Evolutionary conservation across 2,888 invertebrate species (phyloP).

Genomic region (Carcina quercana): DNA sequence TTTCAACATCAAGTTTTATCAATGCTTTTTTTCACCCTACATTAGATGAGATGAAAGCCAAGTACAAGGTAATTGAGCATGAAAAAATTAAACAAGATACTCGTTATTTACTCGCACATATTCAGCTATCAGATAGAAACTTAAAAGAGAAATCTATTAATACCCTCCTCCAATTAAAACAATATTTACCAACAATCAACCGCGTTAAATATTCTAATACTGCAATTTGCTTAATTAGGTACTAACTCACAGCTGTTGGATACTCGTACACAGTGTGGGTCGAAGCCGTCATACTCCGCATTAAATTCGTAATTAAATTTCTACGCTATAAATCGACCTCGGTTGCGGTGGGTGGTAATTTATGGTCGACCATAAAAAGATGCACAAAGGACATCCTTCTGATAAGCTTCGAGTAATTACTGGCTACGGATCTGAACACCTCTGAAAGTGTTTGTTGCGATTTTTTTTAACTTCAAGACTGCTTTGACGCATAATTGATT

Average conservation of each 20-base stretch:
- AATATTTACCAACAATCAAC: neutral
- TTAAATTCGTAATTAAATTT: conserved; percentile 47
- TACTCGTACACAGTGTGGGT: conserved; percentile 16
- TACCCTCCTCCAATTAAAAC: too few species aligned
- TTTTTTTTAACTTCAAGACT: neutral
- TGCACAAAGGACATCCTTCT: conserved; percentile 40
- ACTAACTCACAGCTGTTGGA: conserved; percentile 1
- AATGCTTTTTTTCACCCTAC: too few species aligned
- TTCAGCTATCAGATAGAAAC: too few species aligned
- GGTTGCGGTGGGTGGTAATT: conserved; percentile 45
- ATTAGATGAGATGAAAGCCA: too few species aligned
- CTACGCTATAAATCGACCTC: conserved; percentile 37
- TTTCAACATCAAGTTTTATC: too few species aligned
- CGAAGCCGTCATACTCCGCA: conserved; percentile 18
- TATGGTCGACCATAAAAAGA: conserved; percentile 50
- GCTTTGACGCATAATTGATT: neutral
- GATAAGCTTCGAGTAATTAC: conserved; percentile 37
- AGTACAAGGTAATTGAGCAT: too few species aligned
- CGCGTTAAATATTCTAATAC: neutral
- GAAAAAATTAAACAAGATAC: too few species aligned
- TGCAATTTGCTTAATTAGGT: neutral
- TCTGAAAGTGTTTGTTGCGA: too few species aligned
- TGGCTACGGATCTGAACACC: too few species aligned
- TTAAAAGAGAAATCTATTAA: too few species aligned
- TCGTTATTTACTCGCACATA: too few species aligned